Conservation (phyloP, 2,113 vertebrate genomes). For the Hymenochirus boettgeri region DNA sequence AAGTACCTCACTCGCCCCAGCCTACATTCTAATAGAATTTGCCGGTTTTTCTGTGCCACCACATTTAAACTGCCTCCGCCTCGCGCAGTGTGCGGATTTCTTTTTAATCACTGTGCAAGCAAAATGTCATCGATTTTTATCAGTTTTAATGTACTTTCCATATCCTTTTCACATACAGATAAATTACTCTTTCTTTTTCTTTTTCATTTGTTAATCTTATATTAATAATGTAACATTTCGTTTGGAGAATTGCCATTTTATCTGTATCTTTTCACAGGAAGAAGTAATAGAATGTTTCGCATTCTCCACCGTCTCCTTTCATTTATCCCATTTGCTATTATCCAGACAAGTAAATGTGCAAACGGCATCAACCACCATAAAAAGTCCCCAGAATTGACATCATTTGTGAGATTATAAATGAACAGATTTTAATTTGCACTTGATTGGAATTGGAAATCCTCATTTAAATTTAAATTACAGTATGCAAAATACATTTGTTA, state of each 20-base stretch:
- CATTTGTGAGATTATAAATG: no score
- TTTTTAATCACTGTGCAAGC: constrained; percentile 27
- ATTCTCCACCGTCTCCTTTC: not conserved
- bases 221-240: constrained; percentile 6
- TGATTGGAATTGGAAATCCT: no score
- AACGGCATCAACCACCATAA: no score
- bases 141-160: constrained; percentile 15
- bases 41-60: constrained; percentile 26
- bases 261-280: not conserved
- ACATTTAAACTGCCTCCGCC: constrained; percentile 8
- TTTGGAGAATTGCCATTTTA: constrained; percentile 11
- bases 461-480: no score
- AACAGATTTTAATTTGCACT: no score
- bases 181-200: not conserved
- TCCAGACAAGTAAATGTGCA: not conserved
- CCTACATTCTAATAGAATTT: no score
- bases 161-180: not conserved
- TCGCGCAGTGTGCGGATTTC: constrained; percentile 1
- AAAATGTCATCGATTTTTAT: constrained; percentile 28
- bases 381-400: no score
- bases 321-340: not conserved
- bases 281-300: not conserved
- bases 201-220: constrained; percentile 1
- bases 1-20: no score
- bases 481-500: no score